A percentile compares a stretch with the other conserved stretches of the same genome.
Conservation (phyloP, 1,140 invertebrate genomes). For the Trichonephila inaurata region DNA sequence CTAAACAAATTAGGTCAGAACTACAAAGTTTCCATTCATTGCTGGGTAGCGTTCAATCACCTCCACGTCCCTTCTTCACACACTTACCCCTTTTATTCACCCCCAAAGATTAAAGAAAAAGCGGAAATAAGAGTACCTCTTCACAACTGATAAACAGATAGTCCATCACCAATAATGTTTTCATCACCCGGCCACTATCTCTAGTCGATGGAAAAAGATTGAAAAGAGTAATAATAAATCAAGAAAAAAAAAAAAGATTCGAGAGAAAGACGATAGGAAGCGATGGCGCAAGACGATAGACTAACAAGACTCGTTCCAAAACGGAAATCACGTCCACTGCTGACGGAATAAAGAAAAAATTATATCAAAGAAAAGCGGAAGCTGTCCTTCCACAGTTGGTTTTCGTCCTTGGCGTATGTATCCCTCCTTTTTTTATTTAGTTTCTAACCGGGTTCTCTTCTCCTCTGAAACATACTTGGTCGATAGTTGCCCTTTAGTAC, state of each 20-base stretch:
- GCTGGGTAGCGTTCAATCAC: neutral
- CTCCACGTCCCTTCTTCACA: slow-evolving; percentile 2
- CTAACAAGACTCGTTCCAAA: slow-evolving; percentile 27
- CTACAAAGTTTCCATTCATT: neutral
- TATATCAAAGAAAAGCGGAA: neutral
- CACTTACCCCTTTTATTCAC: neutral
- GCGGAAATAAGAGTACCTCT: neutral
- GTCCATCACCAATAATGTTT: slow-evolving; percentile 10
- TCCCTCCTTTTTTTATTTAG: neutral
- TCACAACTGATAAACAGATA: neutral
- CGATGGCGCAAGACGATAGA: neutral
- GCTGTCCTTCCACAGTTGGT: neutral
- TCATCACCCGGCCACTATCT: neutral
- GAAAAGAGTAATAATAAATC: neutral
- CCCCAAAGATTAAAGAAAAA: neutral
- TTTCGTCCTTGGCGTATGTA: neutral
- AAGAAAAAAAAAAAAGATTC: neutral
- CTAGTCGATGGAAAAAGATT: neutral
- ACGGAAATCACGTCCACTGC: slow-evolving; percentile 21
- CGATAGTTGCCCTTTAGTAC: no score
- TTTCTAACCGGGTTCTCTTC: neutral
- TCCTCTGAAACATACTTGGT: no score
- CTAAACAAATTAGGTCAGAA: neutral
- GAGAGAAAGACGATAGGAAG: neutral
- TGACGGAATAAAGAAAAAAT: neutral